Percentiles rank a stretch among this genome's conserved stretches.
These are phyloP conservation scores for Desoria tigrina DNA, from an alignment of 2,888 invertebrate genomes.

Conservation along the genomic window DNA sequence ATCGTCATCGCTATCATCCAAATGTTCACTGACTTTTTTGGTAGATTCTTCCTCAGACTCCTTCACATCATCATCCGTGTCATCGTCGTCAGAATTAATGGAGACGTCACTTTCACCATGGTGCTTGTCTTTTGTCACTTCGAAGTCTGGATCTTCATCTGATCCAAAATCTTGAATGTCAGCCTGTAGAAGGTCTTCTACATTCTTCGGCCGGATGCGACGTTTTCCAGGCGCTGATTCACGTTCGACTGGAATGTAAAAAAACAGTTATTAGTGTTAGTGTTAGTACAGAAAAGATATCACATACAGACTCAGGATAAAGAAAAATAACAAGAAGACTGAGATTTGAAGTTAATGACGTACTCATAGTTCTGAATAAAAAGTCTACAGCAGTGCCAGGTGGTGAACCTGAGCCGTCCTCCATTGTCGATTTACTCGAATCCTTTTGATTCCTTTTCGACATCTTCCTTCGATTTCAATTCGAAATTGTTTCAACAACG, in stretches of 20 bases:
- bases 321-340: too few species aligned
- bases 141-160: constrained; percentile 49
- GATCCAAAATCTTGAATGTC: constrained; percentile 47
- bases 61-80: constrained; percentile 29
- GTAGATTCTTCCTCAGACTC: constrained; percentile 58
- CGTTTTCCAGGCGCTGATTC: constrained; percentile 47
- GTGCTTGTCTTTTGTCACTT: constrained; percentile 26
- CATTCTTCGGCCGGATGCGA: constrained; percentile 48
- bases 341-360: constrained; percentile 10
- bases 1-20: constrained; percentile 67
- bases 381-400: constrained; percentile 33
- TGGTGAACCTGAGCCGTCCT: neutral
- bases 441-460: too few species aligned
- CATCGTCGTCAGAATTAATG: constrained; percentile 28
- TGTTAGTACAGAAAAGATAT: too few species aligned
- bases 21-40: constrained; percentile 76
- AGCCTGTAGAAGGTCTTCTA: constrained; percentile 45
- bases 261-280: too few species aligned
- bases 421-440: too few species aligned
- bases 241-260: constrained; percentile 42
- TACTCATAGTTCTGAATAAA: constrained; percentile 42
- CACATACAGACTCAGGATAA: too few species aligned
- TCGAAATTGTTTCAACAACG: too few species aligned
- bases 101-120: constrained; percentile 24
- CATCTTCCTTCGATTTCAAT: too few species aligned